A percentile compares a stretch with the other conserved stretches of the same genome.
These are phyloP conservation scores for Oopsacas minuta DNA, from an alignment of 37 sponge, comb jelly and placozoan species.

Conservation along the genomic window DNA sequence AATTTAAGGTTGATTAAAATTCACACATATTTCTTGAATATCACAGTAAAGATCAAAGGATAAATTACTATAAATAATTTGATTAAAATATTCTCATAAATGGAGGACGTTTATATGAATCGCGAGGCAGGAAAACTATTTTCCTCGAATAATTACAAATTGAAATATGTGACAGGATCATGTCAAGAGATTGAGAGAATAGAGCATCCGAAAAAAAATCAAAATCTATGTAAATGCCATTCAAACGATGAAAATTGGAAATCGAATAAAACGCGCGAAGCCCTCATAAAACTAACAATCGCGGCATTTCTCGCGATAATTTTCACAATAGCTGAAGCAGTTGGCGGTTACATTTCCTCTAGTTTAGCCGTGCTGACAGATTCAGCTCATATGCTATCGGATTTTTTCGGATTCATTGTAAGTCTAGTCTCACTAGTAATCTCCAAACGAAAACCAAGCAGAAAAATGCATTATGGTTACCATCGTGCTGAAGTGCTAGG, in stretches of 20 bases:
- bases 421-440: constrained; percentile 82
- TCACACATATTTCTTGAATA: too few species aligned
- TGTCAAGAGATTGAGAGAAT: too few species aligned
- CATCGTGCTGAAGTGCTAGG: constrained; percentile 82
- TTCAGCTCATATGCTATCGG: constrained; percentile 95
- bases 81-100: too few species aligned
- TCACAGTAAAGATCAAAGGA: too few species aligned
- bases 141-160: too few species aligned
- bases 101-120: too few species aligned
- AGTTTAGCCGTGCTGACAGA: constrained; percentile 97
- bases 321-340: neutral
- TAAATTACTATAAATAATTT: too few species aligned
- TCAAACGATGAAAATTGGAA: neutral
- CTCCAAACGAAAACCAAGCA: constrained; percentile 51
- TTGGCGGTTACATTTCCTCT: constrained; percentile 69
- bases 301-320: neutral
- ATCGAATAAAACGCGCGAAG: neutral
- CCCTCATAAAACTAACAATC: neutral
- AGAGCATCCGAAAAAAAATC: too few species aligned
- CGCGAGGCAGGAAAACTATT: too few species aligned
- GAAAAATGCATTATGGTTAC: constrained; percentile 82
- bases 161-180: too few species aligned
- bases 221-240: neutral
- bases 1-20: too few species aligned
- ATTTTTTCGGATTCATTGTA: constrained; percentile 82